Base-by-base conservation (phyloP, 2,113 vertebrate genomes). In the Oryzias curvinotus region DNA sequence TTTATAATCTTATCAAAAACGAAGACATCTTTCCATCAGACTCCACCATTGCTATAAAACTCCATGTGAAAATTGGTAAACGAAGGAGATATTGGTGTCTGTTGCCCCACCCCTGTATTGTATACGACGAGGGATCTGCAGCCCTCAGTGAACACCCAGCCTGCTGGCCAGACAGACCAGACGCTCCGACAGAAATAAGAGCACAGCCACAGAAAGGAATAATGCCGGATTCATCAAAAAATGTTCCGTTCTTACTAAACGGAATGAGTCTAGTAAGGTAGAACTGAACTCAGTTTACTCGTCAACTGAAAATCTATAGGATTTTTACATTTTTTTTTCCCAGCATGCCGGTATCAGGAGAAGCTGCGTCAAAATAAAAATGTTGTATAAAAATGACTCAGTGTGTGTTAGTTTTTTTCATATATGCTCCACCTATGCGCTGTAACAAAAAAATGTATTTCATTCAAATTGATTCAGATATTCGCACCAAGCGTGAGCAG, bases 91-190 rank as follows among this genome's bases (percentile, higher is more conserved):
- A 48, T 52, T 64, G 4, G 7, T 66, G 84, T 67, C 46, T 28
- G 55, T 62, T 75, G 84, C 84, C 84, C 82, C 82, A 85, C 86
- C 86, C 84, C 81, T 65, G 73, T 62, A 79, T 79, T 65, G 71
- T 78, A 75, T 64, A 62, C 75, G 73, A 75, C 83, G 41, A 59
- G 44, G 78, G 75, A 80, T 60, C 73, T 85, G 75, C 80, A 78
- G 69, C 62, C 71, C 65, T 73, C 79, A 51, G 62, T 66, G 56
- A 74, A 84, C 74, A 81, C 75, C 73, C 76, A 81, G 77, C 63
- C 78, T 54, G 36, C 65, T 65, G 77, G 66, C 61, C 73, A 80
- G 66, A 83, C 66, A 75, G 71, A 42, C 82, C 59, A 77, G 71
- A 82, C 78, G 72, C 74, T 85, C 83, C 73, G 49, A 63, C 58